Conservation (phyloP, 1,140 invertebrate species). For the Ceratitis capitata region DNA sequence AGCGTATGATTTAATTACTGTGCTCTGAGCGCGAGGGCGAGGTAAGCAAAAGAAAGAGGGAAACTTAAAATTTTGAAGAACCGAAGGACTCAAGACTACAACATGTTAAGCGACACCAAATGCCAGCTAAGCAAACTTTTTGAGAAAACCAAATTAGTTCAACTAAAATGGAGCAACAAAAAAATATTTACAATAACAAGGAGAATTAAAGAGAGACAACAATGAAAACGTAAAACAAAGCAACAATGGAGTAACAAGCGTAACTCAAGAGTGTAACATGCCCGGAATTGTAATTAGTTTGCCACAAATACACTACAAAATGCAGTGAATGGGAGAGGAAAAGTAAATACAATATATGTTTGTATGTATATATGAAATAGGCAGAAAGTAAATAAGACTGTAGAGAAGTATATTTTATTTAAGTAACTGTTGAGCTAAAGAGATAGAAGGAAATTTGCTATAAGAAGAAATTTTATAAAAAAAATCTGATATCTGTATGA, state of each 20-base stretch:
- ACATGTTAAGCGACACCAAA: background rate
- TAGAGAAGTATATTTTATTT: background rate
- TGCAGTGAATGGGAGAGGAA: background rate
- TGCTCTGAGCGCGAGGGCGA: background rate
- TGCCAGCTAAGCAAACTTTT: background rate
- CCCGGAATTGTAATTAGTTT: slow-evolving; percentile 22
- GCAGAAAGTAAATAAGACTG: background rate
- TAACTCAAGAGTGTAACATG: slow-evolving; percentile 6
- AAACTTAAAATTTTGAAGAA: background rate
- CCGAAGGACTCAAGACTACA: background rate
- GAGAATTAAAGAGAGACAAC: background rate
- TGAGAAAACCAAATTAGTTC: background rate
- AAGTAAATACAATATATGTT: too few species aligned
- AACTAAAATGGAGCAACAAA: background rate
- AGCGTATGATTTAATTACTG: slow-evolving; percentile 19
- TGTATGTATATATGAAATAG: background rate
- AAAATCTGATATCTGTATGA: background rate
- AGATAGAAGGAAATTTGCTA: too few species aligned
- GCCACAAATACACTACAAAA: background rate
- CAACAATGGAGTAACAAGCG: background rate
- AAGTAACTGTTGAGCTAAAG: background rate
- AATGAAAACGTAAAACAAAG: background rate
- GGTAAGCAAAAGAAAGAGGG: background rate
- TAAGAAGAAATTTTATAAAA: too few species aligned
- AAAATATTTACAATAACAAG: background rate